Conservation (phyloP, 1,140 invertebrate genomes). For the Cyphomyrmex costatus region DNA sequence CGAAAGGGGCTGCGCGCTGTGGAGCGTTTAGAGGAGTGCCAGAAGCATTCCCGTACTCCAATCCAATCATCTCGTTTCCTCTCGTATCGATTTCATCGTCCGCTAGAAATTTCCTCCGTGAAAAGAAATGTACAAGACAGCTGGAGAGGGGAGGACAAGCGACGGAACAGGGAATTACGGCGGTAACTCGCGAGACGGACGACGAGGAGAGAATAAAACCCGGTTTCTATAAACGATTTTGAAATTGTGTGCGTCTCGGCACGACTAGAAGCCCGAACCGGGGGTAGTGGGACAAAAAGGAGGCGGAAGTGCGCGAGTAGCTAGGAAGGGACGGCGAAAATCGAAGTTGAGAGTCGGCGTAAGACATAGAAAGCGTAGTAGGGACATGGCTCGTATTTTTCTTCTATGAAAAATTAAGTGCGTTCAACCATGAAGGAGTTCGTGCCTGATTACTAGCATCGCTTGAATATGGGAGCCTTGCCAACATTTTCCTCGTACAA, state of each 20-base stretch:
- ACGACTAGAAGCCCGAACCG: conserved; percentile 24
- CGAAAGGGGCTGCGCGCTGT: conserved; percentile 32
- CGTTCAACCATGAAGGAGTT: conserved; percentile 55
- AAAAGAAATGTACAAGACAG: conserved; percentile 70
- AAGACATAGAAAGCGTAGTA: neutral
- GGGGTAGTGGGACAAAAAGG: neutral
- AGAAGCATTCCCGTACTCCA: conserved; percentile 60
- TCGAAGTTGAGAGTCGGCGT: conserved; percentile 44
- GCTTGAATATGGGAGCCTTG: conserved; percentile 40
- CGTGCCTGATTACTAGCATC: conserved; percentile 64
- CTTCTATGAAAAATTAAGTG: conserved; percentile 65
- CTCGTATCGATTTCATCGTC: conserved; percentile 76
- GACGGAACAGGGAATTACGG: conserved; percentile 39
- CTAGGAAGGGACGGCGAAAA: conserved; percentile 50
- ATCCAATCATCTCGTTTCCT: conserved; percentile 80
- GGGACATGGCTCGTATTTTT: conserved; percentile 44
- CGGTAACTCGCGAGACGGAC: conserved; percentile 54
- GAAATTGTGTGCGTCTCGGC: conserved; percentile 60
- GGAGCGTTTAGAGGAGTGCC: conserved; percentile 46
- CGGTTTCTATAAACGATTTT: conserved; percentile 66
- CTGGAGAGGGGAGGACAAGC: neutral
- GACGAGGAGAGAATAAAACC: conserved; percentile 49
- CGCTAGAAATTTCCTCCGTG: conserved; percentile 68
- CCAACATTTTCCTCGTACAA: conserved; percentile 59
- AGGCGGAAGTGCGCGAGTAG: conserved; percentile 30